phyloP scores from a whole-genome alignment of 2,888 invertebrate genomes.

The Crossocerus cetratus region DNA sequence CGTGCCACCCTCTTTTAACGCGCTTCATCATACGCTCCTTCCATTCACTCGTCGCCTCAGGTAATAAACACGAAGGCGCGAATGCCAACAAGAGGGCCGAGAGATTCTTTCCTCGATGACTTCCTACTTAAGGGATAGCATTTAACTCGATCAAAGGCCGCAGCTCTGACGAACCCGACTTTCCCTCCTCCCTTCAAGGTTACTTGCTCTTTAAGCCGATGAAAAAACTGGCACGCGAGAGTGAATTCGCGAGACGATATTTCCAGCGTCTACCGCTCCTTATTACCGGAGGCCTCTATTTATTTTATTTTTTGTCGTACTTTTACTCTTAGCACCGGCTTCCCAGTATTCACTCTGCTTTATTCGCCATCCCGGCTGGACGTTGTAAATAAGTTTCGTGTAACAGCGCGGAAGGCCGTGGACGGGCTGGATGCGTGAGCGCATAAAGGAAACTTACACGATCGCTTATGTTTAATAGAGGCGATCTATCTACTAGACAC shows the following conservation, averaged over 20 bases:
- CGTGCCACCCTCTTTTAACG: conserved; percentile 65
- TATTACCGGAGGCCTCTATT: neutral
- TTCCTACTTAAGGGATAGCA: conserved; percentile 29
- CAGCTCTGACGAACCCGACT: conserved; percentile 24
- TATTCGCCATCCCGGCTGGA: no score
- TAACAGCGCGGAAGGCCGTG: neutral
- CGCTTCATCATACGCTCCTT: conserved; percentile 64
- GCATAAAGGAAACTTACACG: conserved; percentile 34
- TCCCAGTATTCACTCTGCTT: no score
- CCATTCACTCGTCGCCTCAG: conserved; percentile 65
- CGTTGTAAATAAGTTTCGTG: neutral
- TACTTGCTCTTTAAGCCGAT: conserved; percentile 27
- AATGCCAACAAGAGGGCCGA: conserved; percentile 38
- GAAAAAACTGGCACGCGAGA: neutral
- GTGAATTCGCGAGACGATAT: no score
- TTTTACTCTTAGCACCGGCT: neutral
- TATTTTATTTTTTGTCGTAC: neutral
- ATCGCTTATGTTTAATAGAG: conserved; percentile 44
- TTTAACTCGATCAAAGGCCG: conserved; percentile 38
- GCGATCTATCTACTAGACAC: conserved; percentile 15
- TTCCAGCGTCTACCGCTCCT: no score
- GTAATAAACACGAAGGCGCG: conserved; percentile 61
- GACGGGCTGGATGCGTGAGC: conserved; percentile 26
- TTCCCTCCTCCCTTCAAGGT: conserved; percentile 25
- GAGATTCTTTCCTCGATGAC: conserved; percentile 51